Conservation (phyloP, 2,113 vertebrate species). For the Coreoperca whiteheadi region DNA sequence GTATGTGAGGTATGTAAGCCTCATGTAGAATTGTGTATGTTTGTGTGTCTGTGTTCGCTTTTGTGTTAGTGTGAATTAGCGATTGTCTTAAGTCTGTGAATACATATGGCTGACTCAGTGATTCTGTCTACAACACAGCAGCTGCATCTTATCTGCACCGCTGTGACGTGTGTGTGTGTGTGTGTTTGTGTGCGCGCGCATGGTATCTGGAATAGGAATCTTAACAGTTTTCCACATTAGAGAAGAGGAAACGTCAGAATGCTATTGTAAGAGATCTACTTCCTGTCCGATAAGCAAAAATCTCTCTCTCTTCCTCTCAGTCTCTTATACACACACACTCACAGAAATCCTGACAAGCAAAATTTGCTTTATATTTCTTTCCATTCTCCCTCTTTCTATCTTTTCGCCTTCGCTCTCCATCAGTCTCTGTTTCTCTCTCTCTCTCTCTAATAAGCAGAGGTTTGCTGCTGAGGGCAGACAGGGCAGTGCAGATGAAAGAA, state of each 20-base stretch:
- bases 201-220: slow-evolving; percentile 82
- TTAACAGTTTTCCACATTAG: slow-evolving; percentile 83
- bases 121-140: slow-evolving; percentile 79
- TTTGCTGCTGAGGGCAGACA: slow-evolving; percentile 59
- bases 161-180: slow-evolving; percentile 73
- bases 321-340: slow-evolving; percentile 7
- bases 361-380: slow-evolving; percentile 68
- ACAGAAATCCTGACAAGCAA: slow-evolving; percentile 76
- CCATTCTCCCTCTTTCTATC: slow-evolving; percentile 54
- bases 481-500: slow-evolving; percentile 58
- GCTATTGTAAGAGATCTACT: slow-evolving; percentile 85
- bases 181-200: slow-evolving; percentile 36
- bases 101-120: slow-evolving; percentile 82
- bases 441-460: slow-evolving; percentile 70
- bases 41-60: slow-evolving; percentile 51
- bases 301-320: slow-evolving; percentile 61
- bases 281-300: slow-evolving; percentile 85
- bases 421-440: slow-evolving; percentile 62
- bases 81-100: slow-evolving; percentile 78
- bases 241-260: slow-evolving; percentile 78
- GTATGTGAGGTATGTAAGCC: slow-evolving; percentile 55
- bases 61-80: slow-evolving; percentile 72
- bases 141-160: slow-evolving; percentile 83
- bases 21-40: slow-evolving; percentile 48
- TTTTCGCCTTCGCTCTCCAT: slow-evolving; percentile 56